These are phyloP conservation scores for Planiliza haematocheilus DNA, from an alignment of 2,113 vertebrate species.

Conservation along the genomic window DNA sequence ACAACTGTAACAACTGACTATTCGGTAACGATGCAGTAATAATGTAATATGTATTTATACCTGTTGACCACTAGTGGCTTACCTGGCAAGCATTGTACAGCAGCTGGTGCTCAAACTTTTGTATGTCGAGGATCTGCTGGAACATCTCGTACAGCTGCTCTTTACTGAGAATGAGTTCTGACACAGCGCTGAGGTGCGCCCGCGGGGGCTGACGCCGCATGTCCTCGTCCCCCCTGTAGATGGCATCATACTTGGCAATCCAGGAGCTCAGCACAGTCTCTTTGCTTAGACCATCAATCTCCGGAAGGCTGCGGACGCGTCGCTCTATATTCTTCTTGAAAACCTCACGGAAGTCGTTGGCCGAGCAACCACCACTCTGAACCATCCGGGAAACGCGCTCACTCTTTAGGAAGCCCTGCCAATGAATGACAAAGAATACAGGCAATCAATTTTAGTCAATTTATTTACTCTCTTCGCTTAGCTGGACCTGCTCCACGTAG, in stretches of 20 bases:
- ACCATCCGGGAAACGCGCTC: constrained; percentile 97
- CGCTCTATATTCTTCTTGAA: constrained; percentile 99
- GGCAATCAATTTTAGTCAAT: background rate
- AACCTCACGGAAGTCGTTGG: constrained; percentile 95
- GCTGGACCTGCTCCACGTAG: too few relatives aligned
- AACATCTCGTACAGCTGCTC: constrained; percentile 99
- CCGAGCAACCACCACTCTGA: constrained; percentile 93
- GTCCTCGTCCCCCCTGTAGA: constrained; percentile 95
- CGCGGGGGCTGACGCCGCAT: constrained; percentile 87
- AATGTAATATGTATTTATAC: background rate
- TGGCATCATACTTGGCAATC: constrained; percentile 96
- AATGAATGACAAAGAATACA: background rate
- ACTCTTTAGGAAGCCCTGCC: constrained; percentile 95
- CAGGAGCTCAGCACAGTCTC: constrained; percentile 97
- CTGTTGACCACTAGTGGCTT: constrained; percentile 30
- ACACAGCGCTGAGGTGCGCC: constrained; percentile 90
- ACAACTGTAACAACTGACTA: too few relatives aligned
- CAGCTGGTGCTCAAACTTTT: constrained; percentile 96
- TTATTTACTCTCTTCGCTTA: too few relatives aligned
- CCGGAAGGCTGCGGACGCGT: constrained; percentile 93
- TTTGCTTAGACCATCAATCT: constrained; percentile 98
- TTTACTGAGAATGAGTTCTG: constrained; percentile 97
- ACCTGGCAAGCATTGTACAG: constrained; percentile 99
- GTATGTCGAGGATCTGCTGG: constrained; percentile 94
- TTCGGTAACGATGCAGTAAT: too few relatives aligned